These are phyloP conservation scores for Onthophagus sagittarius DNA, from an alignment of 2,888 invertebrate genomes.

Conservation along the genomic window DNA sequence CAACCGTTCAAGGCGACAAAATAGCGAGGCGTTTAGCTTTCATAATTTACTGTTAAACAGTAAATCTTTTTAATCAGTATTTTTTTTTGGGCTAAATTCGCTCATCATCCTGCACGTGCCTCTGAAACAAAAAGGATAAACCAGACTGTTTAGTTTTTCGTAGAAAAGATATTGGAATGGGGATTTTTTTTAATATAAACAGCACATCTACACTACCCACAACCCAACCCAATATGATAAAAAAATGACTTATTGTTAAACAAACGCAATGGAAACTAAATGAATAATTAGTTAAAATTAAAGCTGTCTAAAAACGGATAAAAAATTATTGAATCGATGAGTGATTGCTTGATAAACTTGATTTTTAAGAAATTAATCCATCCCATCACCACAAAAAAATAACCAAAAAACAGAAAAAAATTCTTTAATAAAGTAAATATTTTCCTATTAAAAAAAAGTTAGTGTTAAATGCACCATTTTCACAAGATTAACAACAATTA, in stretches of 20 bases:
- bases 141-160: conserved; percentile 49
- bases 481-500: conserved; percentile 8
- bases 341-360: background rate
- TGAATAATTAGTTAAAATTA: too few relatives aligned
- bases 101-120: conserved; percentile 78
- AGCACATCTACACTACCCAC: conserved; percentile 20
- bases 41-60: background rate
- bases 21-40: conserved; percentile 47
- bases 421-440: background rate
- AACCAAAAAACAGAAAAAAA: background rate
- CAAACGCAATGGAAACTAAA: background rate
- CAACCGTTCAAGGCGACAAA: conserved; percentile 40
- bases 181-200: conserved; percentile 10
- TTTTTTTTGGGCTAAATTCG: conserved; percentile 37
- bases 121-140: conserved; percentile 67
- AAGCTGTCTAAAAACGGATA: too few relatives aligned
- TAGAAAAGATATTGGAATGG: conserved; percentile 7
- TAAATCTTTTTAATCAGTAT: too few relatives aligned
- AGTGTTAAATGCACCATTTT: conserved; percentile 3
- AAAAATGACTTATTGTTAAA: background rate
- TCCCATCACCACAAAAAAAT: background rate
- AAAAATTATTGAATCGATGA: too few relatives aligned
- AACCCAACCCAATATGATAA: background rate
- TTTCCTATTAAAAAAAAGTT: background rate
- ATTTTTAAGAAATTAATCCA: background rate